phyloP scores from a whole-genome alignment of 2,888 invertebrate species.

The Brachyopa scutellaris region DNA sequence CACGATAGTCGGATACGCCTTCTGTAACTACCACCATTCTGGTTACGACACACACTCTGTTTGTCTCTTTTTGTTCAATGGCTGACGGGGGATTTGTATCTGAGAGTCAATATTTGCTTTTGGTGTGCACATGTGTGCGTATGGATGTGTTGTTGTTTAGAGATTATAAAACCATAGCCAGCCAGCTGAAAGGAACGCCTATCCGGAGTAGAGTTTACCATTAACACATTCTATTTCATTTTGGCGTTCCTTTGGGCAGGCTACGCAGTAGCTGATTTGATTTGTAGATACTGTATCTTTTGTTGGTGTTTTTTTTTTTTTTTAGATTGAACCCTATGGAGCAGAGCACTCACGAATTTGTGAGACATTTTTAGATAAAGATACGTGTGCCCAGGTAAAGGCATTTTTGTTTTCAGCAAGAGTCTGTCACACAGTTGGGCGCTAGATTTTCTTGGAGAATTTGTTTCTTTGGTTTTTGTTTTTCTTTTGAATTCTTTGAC shows the following conservation, averaged over 20 bases:
- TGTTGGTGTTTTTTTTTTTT: slow-evolving; percentile 11
- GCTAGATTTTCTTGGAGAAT: slow-evolving; percentile 28
- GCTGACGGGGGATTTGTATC: not conserved
- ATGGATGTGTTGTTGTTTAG: slow-evolving; percentile 15
- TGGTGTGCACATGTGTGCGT: not conserved
- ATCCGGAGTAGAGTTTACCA: slow-evolving; percentile 30
- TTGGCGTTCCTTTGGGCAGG: slow-evolving; percentile 17
- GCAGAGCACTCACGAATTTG: slow-evolving; percentile 10
- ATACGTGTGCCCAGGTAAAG: slow-evolving; percentile 50
- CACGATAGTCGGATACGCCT: slow-evolving; percentile 62
- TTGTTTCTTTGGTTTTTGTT: slow-evolving; percentile 25
- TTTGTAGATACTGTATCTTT: slow-evolving; percentile 54
- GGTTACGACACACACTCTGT: not conserved
- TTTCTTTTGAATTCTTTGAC: slow-evolving; percentile 48
- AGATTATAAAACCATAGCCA: slow-evolving; percentile 31
- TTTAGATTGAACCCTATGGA: slow-evolving; percentile 23
- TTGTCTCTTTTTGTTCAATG: slow-evolving; percentile 36
- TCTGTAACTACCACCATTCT: slow-evolving; percentile 61
- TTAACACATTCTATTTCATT: slow-evolving; percentile 35
- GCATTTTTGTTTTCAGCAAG: slow-evolving; percentile 37
- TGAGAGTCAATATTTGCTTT: slow-evolving; percentile 28
- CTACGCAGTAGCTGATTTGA: slow-evolving; percentile 50
- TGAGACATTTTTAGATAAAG: slow-evolving; percentile 46
- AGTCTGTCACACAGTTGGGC: slow-evolving; percentile 64
- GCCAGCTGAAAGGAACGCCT: slow-evolving; percentile 59